A percentile compares a stretch with the other conserved stretches of the same genome.
These are phyloP conservation scores for Gastracanthus pulcherrimus DNA, from an alignment of 2,888 invertebrate species.

Conservation along the genomic window DNA sequence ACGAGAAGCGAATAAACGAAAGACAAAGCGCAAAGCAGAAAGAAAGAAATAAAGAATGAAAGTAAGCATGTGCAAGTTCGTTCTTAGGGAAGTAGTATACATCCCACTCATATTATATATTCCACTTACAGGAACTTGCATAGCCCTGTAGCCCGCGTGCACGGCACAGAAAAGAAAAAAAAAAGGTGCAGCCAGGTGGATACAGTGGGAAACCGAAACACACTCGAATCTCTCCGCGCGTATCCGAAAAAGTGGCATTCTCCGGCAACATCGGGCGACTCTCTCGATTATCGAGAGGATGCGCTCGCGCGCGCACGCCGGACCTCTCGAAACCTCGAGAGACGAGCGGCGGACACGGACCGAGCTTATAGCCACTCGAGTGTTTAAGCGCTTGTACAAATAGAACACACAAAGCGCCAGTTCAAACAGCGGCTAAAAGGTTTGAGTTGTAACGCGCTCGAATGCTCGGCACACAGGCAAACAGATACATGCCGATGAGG, in stretches of 20 bases:
- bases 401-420: constrained; percentile 74
- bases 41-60: background rate
- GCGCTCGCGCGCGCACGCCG: too few relatives aligned
- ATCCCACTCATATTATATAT: constrained; percentile 6
- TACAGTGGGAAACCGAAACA: constrained; percentile 22
- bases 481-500: constrained; percentile 63
- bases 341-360: too few relatives aligned
- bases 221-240: background rate
- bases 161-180: background rate
- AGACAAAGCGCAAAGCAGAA: background rate
- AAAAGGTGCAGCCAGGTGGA: constrained; percentile 36
- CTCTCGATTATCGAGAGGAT: constrained; percentile 8
- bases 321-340: too few relatives aligned
- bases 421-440: constrained; percentile 76
- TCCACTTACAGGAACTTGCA: constrained; percentile 5
- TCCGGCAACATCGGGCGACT: background rate
- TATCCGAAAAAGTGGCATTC: constrained; percentile 34
- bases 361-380: constrained; percentile 63
- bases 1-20: background rate
- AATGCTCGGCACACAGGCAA: constrained; percentile 72
- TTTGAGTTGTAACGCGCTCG: constrained; percentile 76
- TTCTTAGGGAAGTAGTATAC: constrained; percentile 34
- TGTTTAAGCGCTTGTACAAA: constrained; percentile 77
- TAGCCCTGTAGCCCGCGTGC: background rate
- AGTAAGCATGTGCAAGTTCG: background rate